Evolutionary conservation across 2,888 invertebrate species (phyloP).

Genomic region (Pyrrhosoma nymphula): DNA sequence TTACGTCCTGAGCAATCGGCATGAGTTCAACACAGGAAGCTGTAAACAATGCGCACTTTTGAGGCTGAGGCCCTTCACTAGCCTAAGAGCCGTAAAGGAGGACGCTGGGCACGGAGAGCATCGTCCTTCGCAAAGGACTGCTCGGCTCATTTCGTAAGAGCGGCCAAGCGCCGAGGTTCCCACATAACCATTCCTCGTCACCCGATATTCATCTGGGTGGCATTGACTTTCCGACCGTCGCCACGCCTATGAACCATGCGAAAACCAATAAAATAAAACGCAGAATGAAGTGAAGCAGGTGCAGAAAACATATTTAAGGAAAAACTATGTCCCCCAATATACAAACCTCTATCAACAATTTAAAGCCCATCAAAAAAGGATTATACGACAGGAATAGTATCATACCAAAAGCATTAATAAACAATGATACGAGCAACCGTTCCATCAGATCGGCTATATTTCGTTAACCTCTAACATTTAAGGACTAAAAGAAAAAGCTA

Average conservation of each 20-base stretch:
- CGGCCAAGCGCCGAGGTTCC: background rate
- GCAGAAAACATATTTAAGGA: too few species aligned
- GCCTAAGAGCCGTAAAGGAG: background rate
- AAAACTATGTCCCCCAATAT: too few species aligned
- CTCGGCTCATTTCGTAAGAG: constrained; percentile 18
- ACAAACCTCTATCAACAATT: too few species aligned
- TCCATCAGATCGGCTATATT: too few species aligned
- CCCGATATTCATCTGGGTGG: background rate
- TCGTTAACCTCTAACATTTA: too few species aligned
- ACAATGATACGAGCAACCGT: too few species aligned
- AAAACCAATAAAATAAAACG: background rate
- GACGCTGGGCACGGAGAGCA: background rate
- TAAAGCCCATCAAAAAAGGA: too few species aligned
- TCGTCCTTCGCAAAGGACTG: background rate
- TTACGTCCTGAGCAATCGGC: too few species aligned
- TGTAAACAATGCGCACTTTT: background rate
- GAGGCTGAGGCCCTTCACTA: background rate
- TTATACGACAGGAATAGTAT: too few species aligned
- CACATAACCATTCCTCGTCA: background rate
- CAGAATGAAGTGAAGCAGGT: background rate
- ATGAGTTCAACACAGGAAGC: too few species aligned
- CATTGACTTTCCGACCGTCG: background rate
- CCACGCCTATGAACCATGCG: constrained; percentile 6
- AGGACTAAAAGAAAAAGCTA: too few species aligned
- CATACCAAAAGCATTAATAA: too few species aligned